Evolutionary conservation across 2,888 invertebrate genomes (phyloP).

Genomic region (Amphipyra berbera): DNA sequence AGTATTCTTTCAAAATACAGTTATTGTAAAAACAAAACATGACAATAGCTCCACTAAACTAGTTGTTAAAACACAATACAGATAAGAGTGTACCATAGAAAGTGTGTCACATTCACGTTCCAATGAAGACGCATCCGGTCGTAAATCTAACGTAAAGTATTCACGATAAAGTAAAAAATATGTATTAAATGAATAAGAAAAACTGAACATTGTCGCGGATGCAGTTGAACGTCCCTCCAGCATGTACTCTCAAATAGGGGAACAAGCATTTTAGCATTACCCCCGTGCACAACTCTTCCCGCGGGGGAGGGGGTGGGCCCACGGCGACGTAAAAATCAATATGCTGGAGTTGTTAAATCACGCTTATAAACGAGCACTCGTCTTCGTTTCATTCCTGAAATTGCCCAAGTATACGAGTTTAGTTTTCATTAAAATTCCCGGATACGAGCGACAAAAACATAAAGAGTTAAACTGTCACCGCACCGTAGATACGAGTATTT

Average conservation of each 20-base stretch:
- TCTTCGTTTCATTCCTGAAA: constrained; percentile 90
- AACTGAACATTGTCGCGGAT: constrained; percentile 67
- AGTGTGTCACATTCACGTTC: constrained; percentile 87
- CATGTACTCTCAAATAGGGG: constrained; percentile 90
- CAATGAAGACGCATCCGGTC: constrained; percentile 86
- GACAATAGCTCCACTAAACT: constrained; percentile 73
- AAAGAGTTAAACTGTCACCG: constrained; percentile 28
- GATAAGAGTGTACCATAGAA: constrained; percentile 84
- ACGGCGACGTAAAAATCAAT: constrained; percentile 91
- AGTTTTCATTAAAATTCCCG: constrained; percentile 69
- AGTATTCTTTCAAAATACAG: constrained; percentile 65
- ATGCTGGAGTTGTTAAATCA: constrained; percentile 95
- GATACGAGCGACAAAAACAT: constrained; percentile 51
- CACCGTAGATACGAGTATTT: constrained; percentile 14
- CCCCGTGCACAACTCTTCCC: constrained; percentile 90
- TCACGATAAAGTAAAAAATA: constrained; percentile 78
- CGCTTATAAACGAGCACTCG: constrained; percentile 91
- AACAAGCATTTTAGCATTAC: constrained; percentile 91
- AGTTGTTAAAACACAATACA: constrained; percentile 80
- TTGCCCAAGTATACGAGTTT: constrained; percentile 79
- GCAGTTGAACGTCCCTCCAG: constrained; percentile 83
- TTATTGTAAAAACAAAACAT: constrained; percentile 75
- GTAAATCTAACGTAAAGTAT: constrained; percentile 84
- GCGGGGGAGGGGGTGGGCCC: constrained; percentile 87
- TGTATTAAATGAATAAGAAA: constrained; percentile 69